Percentiles rank a stretch among this genome's conserved stretches.
phyloP scores from a whole-genome alignment of 2,888 invertebrate species.

The Ochropacha duplaris region DNA sequence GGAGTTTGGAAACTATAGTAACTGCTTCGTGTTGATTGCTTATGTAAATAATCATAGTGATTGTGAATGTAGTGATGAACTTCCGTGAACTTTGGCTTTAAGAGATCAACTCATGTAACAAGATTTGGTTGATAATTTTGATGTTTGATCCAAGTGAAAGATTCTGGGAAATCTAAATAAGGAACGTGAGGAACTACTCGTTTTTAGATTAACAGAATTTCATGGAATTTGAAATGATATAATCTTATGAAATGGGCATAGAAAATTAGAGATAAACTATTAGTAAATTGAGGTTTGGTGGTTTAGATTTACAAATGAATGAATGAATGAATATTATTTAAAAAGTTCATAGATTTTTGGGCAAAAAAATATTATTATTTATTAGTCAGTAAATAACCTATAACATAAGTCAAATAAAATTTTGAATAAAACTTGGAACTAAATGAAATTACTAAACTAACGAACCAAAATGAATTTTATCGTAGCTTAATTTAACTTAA shows the following conservation, averaged over 20 bases:
- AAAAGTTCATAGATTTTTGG: too few relatives aligned
- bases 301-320: too few relatives aligned
- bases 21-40: slow-evolving; percentile 34
- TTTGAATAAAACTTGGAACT: background rate
- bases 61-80: background rate
- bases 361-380: too few relatives aligned
- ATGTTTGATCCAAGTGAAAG: background rate
- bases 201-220: background rate
- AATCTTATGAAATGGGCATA: too few relatives aligned
- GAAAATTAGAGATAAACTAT: too few relatives aligned
- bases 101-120: background rate
- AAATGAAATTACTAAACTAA: background rate
- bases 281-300: too few relatives aligned
- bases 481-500: background rate
- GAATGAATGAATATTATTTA: too few relatives aligned
- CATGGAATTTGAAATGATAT: too few relatives aligned
- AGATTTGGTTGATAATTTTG: background rate
- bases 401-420: background rate
- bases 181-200: background rate
- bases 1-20: slow-evolving; percentile 20
- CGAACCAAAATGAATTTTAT: slow-evolving; percentile 1
- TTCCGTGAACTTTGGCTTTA: background rate
- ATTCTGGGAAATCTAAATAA: background rate
- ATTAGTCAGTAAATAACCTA: background rate
- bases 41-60: slow-evolving; percentile 24